These are phyloP conservation scores for Heteropelma amictum DNA, from an alignment of 2,888 invertebrate genomes.

Conservation along the genomic window DNA sequence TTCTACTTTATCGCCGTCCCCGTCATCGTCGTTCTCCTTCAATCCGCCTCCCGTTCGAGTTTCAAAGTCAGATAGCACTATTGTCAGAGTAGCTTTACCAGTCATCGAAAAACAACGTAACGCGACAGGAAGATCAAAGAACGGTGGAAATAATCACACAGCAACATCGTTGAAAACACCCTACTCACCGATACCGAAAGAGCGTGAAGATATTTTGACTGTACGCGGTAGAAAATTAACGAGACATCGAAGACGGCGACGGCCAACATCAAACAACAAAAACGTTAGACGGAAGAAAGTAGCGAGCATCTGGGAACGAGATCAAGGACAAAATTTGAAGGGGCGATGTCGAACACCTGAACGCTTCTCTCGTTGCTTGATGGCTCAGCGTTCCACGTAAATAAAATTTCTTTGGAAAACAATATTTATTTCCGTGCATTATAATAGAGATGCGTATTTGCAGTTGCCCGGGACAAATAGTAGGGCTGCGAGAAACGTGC, in stretches of 20 bases:
- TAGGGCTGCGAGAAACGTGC: constrained; percentile 7
- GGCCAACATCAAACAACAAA: not conserved
- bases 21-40: constrained; percentile 37
- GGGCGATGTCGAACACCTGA: constrained; percentile 64
- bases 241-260: constrained; percentile 10
- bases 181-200: not conserved
- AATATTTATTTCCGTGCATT: not conserved
- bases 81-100: constrained; percentile 52
- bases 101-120: constrained; percentile 18
- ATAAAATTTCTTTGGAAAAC: not conserved
- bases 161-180: not conserved
- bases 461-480: constrained; percentile 40
- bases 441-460: not conserved
- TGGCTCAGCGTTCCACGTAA: constrained; percentile 67
- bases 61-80: constrained; percentile 64
- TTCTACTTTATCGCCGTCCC: constrained; percentile 44
- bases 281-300: not conserved
- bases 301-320: not conserved
- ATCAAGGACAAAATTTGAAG: constrained; percentile 25
- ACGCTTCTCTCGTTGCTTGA: constrained; percentile 48
- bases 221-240: constrained; percentile 9
- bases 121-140: not conserved
- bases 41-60: constrained; percentile 53
- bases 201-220: not conserved
- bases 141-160: not conserved